Percentiles rank a stretch among this genome's conserved stretches.
phyloP scores from a whole-genome alignment of 2,888 invertebrate species.

The Periphyllus acericola region DNA sequence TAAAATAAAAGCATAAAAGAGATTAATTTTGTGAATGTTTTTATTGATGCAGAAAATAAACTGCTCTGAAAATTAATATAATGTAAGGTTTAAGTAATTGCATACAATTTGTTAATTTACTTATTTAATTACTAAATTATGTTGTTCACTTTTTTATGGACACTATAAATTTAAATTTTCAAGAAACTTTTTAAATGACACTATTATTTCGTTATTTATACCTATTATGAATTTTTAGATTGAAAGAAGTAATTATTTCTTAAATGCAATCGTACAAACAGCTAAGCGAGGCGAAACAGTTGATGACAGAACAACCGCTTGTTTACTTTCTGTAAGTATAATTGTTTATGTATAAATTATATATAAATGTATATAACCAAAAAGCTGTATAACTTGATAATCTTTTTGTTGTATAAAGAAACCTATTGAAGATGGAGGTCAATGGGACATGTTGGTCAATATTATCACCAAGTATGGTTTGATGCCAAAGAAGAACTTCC shows the following conservation, averaged over 20 bases:
- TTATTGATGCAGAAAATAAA: not conserved
- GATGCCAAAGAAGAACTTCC: slow-evolving; percentile 88
- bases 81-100: no score
- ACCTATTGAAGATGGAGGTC: slow-evolving; percentile 87
- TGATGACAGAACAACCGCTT: slow-evolving; percentile 83
- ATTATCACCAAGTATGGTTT: slow-evolving; percentile 87
- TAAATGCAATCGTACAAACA: slow-evolving; percentile 83
- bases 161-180: not conserved
- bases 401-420: slow-evolving; percentile 70
- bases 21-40: not conserved
- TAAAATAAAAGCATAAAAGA: not conserved
- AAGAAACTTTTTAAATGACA: not conserved
- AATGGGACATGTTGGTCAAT: slow-evolving; percentile 93
- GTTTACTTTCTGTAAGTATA: slow-evolving; percentile 74
- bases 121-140: not conserved
- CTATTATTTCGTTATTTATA: not conserved
- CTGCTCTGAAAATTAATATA: not conserved
- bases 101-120: no score
- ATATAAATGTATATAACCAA: not conserved
- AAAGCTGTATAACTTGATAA: not conserved
- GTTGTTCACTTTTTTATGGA: not conserved
- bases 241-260: slow-evolving; percentile 85
- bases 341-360: not conserved
- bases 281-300: slow-evolving; percentile 79
- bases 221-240: slow-evolving; percentile 69